Percentiles rank a stretch among this genome's conserved stretches.
Conservation (phyloP, 2,888 invertebrate species). For the Campoplex capitator region DNA sequence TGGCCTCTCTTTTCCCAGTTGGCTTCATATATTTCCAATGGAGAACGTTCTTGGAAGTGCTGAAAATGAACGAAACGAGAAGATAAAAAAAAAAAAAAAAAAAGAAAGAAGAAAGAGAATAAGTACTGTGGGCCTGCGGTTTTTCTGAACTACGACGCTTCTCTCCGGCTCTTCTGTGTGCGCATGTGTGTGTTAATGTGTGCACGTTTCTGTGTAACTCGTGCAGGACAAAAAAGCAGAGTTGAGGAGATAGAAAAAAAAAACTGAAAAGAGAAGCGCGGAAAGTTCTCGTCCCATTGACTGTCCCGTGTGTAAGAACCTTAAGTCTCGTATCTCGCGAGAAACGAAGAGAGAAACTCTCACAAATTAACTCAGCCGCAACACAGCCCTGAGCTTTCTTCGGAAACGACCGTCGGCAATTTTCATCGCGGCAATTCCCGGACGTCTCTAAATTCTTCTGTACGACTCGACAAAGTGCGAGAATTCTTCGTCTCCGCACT, state of each 20-base stretch:
- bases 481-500: conserved; percentile 28
- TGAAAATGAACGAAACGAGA: conserved; percentile 53
- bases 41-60: conserved; percentile 69
- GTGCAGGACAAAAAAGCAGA: conserved; percentile 35
- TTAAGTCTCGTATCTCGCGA: conserved; percentile 24
- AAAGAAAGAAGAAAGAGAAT: conserved; percentile 62
- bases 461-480: conserved; percentile 61
- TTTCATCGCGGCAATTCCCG: conserved; percentile 79
- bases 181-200: not conserved
- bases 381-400: conserved; percentile 73
- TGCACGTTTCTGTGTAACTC: not conserved
- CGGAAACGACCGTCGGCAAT: conserved; percentile 80
- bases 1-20: conserved; percentile 56
- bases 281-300: conserved; percentile 52
- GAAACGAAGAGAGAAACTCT: conserved; percentile 72
- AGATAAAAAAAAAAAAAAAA: conserved; percentile 68
- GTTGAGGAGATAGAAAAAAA: conserved; percentile 7
- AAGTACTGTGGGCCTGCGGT: conserved; percentile 27
- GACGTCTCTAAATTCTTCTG: conserved; percentile 79
- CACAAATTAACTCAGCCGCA: conserved; percentile 81
- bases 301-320: conserved; percentile 52
- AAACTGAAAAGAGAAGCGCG: conserved; percentile 40
- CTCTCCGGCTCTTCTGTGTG: not conserved
- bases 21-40: conserved; percentile 80
- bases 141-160: conserved; percentile 25